phyloP scores from a whole-genome alignment of 2,797 vertebrate genomes.

The Crocodylus rhombifer region DNA sequence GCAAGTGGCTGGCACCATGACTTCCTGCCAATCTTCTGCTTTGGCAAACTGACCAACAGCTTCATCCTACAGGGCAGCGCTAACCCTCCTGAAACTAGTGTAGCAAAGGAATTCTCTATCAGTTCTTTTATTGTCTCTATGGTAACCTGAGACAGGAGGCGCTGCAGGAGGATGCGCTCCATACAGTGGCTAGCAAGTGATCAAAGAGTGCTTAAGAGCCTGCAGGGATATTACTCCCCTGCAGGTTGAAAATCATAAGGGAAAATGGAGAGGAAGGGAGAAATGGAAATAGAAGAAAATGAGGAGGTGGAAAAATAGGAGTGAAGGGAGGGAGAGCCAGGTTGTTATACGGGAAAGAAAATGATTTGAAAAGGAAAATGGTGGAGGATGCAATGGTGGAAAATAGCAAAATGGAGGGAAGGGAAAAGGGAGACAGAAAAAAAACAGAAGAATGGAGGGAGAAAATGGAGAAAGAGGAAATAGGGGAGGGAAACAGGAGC shows the following conservation, averaged over 20 bases:
- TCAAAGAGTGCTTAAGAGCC: slow-evolving; percentile 2
- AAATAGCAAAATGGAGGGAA: rapidly evolving
- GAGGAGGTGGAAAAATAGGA: neutral
- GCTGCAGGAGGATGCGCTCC: neutral
- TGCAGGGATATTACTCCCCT: neutral
- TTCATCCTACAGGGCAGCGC: neutral
- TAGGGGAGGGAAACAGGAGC: neutral
- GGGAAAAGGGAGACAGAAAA: neutral
- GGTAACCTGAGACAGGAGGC: neutral
- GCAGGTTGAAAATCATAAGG: neutral
- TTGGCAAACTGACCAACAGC: slow-evolving; percentile 9
- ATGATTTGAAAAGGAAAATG: neutral
- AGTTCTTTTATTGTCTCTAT: neutral
- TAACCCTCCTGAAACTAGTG: neutral
- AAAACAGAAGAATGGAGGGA: neutral
- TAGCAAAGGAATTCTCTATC: neutral
- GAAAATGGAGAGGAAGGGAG: neutral
- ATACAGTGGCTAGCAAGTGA: neutral
- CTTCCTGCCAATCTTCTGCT: neutral
- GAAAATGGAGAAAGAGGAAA: neutral
- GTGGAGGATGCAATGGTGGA: neutral
- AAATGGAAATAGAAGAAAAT: neutral
- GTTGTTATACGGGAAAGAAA: neutral
- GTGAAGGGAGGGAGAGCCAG: neutral
- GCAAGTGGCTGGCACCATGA: neutral